Evolutionary conservation across 2,113 vertebrate species (phyloP).

Genomic region (Anarrhichthys ocellatus): DNA sequence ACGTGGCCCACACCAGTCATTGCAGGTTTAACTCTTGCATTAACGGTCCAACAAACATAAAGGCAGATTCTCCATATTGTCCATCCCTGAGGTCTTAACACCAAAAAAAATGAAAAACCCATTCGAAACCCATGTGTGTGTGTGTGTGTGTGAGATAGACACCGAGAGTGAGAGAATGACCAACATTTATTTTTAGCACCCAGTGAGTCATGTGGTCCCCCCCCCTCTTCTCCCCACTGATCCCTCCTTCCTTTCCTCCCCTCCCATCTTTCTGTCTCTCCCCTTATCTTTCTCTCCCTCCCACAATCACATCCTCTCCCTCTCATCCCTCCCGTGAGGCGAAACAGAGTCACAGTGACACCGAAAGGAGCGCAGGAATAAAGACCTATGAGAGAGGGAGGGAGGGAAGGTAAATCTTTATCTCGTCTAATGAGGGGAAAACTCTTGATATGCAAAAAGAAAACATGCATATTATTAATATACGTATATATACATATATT

Average conservation of each 20-base stretch:
- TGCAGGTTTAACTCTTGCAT: not conserved
- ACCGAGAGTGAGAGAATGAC: constrained; percentile 61
- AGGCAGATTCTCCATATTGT: not conserved
- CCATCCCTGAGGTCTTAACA: not conserved
- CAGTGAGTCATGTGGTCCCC: constrained; percentile 77
- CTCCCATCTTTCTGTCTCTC: constrained; percentile 47
- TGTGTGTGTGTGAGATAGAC: constrained; percentile 17
- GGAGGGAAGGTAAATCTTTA: constrained; percentile 17
- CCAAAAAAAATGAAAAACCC: not conserved
- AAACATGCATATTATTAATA: not conserved
- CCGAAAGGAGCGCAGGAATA: not conserved
- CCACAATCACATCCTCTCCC: constrained; percentile 15
- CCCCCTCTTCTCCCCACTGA: constrained; percentile 56
- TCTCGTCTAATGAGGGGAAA: constrained; percentile 27
- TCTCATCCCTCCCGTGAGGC: constrained; percentile 15
- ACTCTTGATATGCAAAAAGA: not conserved
- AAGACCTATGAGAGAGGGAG: not conserved
- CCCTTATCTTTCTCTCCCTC: constrained; percentile 20
- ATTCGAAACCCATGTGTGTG: not conserved
- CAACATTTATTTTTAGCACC: constrained; percentile 81
- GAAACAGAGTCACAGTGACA: constrained; percentile 22
- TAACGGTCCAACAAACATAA: not conserved
- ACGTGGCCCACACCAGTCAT: not conserved
- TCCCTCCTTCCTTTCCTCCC: constrained; percentile 45
- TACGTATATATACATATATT: not conserved